Conservation (phyloP, 1,140 invertebrate species). For the Aphelinus certus region DNA sequence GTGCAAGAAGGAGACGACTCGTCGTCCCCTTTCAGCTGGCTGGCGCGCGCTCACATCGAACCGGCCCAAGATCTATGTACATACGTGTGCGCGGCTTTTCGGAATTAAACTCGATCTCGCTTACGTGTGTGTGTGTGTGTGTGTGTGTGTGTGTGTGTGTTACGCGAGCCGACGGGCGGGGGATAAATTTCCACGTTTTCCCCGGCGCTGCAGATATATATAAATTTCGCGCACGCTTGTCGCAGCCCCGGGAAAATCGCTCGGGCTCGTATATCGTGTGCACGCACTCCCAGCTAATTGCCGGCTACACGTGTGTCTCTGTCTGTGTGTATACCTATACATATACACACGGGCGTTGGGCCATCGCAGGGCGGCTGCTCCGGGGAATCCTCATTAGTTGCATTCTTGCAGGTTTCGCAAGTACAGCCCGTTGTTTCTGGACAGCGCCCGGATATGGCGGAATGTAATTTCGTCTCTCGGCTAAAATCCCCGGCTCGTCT, state of each 20-base stretch:
- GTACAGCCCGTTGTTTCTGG: conserved; percentile 13
- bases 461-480: conserved; percentile 38
- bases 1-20: conserved; percentile 11
- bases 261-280: neutral
- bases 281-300: conserved; percentile 26
- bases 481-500: conserved; percentile 21
- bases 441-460: conserved; percentile 25
- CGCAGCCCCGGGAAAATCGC: neutral
- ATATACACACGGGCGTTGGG: neutral
- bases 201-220: neutral
- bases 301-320: neutral
- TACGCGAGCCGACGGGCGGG: neutral
- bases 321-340: too few relatives aligned
- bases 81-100: conserved; percentile 10
- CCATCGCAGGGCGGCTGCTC: too few relatives aligned
- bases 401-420: conserved; percentile 16
- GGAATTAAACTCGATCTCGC: conserved; percentile 1
- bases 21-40: neutral
- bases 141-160: too few relatives aligned
- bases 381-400: conserved; percentile 36
- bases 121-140: too few relatives aligned
- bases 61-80: neutral
- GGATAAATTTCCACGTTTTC: conserved; percentile 19
- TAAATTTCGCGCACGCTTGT: too few relatives aligned
- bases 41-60: neutral